phyloP scores from a whole-genome alignment of 2,113 vertebrate species.

The Papio anubis region DNA sequence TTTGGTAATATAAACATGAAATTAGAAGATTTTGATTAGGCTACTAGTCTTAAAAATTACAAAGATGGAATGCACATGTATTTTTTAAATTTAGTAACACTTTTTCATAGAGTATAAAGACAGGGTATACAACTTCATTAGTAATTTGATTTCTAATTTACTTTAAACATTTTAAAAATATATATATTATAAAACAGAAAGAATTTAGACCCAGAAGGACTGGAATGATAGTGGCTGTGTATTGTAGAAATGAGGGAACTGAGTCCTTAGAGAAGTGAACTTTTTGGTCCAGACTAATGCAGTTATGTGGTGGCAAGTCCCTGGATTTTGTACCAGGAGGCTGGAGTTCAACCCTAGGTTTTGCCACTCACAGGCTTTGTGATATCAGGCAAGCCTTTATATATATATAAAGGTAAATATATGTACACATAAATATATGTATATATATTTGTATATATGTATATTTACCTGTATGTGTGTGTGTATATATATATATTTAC shows the following conservation, averaged over 20 bases:
- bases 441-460: no score
- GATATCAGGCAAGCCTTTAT: background rate
- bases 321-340: background rate
- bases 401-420: no score
- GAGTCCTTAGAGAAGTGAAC: background rate
- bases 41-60: background rate
- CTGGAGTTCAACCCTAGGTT: background rate
- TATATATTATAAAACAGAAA: background rate
- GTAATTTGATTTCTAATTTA: background rate
- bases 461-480: no score
- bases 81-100: background rate
- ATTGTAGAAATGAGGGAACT: background rate
- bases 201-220: background rate
- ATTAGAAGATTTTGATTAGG: background rate
- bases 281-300: background rate
- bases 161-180: background rate
- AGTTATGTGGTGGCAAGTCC: background rate
- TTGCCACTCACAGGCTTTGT: background rate
- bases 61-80: background rate
- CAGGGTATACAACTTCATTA: background rate
- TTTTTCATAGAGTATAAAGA: background rate
- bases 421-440: no score
- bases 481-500: no score
- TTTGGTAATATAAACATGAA: background rate
- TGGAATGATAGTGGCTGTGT: background rate